These are phyloP conservation scores for Tragelaphus scriptus DNA, from an alignment of 2,113 vertebrate species.

Conservation along the genomic window DNA sequence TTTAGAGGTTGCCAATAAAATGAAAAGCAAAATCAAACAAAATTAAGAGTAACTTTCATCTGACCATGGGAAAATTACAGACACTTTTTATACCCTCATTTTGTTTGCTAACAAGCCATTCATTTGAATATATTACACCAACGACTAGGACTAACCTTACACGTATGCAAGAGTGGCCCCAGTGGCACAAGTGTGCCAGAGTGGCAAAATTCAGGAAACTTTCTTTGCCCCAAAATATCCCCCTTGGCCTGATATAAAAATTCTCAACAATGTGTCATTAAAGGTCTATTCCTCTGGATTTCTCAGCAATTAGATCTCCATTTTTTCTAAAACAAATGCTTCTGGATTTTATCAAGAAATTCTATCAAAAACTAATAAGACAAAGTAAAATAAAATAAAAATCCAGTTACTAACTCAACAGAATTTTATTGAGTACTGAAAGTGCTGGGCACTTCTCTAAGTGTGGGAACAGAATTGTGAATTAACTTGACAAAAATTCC, in stretches of 20 bases:
- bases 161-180: too few relatives aligned
- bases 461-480: neutral
- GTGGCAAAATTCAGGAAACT: neutral
- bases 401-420: neutral
- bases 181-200: neutral
- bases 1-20: slow-evolving; percentile 18
- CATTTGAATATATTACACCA: neutral
- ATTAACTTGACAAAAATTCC: neutral
- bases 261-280: neutral
- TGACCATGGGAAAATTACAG: neutral
- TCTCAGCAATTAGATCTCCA: neutral
- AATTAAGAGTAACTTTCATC: neutral
- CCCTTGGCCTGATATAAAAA: neutral
- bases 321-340: neutral
- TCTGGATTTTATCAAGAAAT: slow-evolving; percentile 36
- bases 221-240: neutral
- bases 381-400: neutral
- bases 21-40: neutral
- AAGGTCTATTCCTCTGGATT: neutral
- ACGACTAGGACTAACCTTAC: neutral
- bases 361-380: neutral
- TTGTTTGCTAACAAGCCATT: neutral
- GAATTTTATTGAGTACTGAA: neutral
- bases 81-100: neutral
- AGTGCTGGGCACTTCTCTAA: neutral